Conservation (phyloP, 2,888 invertebrate species). For the Hirtodrosophila trivittata region DNA sequence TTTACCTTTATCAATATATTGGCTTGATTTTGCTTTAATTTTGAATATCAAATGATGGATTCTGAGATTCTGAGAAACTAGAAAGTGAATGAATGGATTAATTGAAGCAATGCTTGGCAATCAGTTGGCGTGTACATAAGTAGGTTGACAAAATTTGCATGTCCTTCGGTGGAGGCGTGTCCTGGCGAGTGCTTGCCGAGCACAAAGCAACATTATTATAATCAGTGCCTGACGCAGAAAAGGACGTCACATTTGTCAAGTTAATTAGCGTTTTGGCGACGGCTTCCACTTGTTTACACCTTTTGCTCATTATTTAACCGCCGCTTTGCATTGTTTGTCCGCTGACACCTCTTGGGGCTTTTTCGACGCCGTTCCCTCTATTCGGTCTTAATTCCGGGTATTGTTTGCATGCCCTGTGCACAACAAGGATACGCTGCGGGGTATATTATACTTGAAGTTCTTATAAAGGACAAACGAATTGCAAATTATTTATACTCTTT, state of each 20-base stretch:
- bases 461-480: too few species aligned
- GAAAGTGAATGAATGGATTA: constrained; percentile 16
- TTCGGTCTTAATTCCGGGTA: neutral
- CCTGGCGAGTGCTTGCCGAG: neutral
- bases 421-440: too few species aligned
- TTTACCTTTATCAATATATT: too few species aligned
- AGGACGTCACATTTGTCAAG: constrained; percentile 65
- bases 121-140: constrained; percentile 23
- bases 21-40: too few species aligned
- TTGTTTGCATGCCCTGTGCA: neutral
- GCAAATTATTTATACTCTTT: too few species aligned
- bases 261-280: constrained; percentile 59
- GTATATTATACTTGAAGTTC: too few species aligned
- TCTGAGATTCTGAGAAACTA: too few species aligned
- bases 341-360: constrained; percentile 13
- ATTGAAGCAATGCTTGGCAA: constrained; percentile 34
- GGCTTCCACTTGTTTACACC: constrained; percentile 65
- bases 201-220: too few species aligned
- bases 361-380: neutral
- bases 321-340: constrained; percentile 37
- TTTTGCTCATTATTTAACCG: constrained; percentile 68
- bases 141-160: constrained; percentile 25
- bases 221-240: constrained; percentile 28
- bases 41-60: too few species aligned
- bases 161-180: constrained; percentile 3